Percentiles rank a stretch among this genome's conserved stretches.
These are phyloP conservation scores for Standfussiana lucernea DNA, from an alignment of 2,888 invertebrate genomes.

Conservation along the genomic window DNA sequence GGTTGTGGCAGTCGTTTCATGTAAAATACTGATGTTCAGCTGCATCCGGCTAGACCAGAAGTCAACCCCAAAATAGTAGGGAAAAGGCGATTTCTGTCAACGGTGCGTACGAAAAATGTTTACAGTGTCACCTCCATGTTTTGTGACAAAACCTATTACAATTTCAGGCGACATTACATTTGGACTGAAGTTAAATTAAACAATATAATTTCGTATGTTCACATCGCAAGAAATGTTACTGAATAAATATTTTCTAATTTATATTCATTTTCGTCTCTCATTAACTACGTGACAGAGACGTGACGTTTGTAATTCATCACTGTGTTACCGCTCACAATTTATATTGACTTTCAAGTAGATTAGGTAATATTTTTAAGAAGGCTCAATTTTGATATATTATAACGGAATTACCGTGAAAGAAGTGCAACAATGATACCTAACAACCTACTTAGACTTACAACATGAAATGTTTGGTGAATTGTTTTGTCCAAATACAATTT, in stretches of 20 bases:
- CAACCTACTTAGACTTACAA: background rate
- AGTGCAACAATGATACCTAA: background rate
- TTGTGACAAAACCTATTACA: background rate
- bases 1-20: background rate
- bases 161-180: conserved; percentile 8
- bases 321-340: conserved; percentile 18
- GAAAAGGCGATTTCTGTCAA: background rate
- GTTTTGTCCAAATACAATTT: background rate
- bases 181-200: conserved; percentile 2
- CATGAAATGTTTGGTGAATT: background rate
- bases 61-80: background rate
- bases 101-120: background rate
- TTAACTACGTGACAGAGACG: conserved; percentile 23
- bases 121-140: background rate
- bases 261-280: background rate
- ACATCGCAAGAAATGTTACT: background rate
- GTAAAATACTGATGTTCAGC: background rate
- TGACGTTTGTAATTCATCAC: conserved; percentile 13
- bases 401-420: background rate
- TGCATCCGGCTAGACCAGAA: background rate
- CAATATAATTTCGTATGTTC: background rate
- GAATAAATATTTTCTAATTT: conserved; percentile 1
- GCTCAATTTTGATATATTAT: conserved; percentile 13
- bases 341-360: conserved; percentile 15
- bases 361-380: conserved; percentile 2